A percentile compares a stretch with the other conserved stretches of the same genome.
Conservation (phyloP, 2,888 invertebrate genomes). For the Drosophila macrospina region DNA sequence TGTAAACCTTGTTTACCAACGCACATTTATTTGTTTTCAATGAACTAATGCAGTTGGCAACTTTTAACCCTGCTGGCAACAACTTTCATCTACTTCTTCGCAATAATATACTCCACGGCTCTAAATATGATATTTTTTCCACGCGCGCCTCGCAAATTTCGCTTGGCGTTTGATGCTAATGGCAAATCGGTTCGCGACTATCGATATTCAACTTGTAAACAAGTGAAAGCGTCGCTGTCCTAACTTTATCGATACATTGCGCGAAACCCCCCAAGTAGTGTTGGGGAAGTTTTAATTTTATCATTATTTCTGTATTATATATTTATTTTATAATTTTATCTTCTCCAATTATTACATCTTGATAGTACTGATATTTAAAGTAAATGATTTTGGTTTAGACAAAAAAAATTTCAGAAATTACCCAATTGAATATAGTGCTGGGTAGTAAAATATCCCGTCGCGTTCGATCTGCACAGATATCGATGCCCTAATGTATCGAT, state of each 20-base stretch:
- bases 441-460: not conserved
- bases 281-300: conserved; percentile 3
- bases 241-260: conserved; percentile 50
- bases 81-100: conserved; percentile 14
- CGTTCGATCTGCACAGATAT: conserved; percentile 41
- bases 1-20: conserved; percentile 31
- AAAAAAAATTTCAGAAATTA: not conserved
- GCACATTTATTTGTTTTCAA: conserved; percentile 27
- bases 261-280: conserved; percentile 39
- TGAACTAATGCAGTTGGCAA: conserved; percentile 16
- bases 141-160: conserved; percentile 73
- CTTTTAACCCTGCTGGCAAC: conserved; percentile 26
- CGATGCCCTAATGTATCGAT: conserved; percentile 51
- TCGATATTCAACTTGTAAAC: conserved; percentile 44
- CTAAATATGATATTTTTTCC: conserved; percentile 56
- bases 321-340: not conserved
- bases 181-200: conserved; percentile 30
- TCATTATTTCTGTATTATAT: not conserved
- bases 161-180: conserved; percentile 59
- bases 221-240: conserved; percentile 26
- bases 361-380: not conserved
- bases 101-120: conserved; percentile 31
- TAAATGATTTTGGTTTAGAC: not conserved
- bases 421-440: not conserved
- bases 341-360: not conserved